Percentiles rank a stretch among this genome's conserved stretches.
phyloP scores from a whole-genome alignment of 2,113 vertebrate genomes.

The Elanus axillaris region DNA sequence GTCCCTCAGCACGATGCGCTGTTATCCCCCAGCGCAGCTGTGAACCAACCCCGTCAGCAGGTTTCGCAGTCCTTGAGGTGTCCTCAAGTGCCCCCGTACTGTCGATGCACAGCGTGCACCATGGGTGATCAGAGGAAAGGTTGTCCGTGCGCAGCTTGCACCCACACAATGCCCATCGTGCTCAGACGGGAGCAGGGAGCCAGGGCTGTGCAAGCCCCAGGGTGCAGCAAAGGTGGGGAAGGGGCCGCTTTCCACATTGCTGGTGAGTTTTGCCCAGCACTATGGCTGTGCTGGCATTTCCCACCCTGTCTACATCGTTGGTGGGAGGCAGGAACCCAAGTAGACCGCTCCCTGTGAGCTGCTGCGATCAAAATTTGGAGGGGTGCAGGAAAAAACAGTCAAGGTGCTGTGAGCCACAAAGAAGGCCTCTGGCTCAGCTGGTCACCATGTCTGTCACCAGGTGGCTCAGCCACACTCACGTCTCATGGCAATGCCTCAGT shows the following conservation, averaged over 20 bases:
- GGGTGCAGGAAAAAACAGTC: neutral
- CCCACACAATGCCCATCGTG: neutral
- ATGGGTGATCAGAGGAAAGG: neutral
- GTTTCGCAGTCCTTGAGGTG: slow-evolving; percentile 38
- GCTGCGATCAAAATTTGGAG: neutral
- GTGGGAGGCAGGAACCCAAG: neutral
- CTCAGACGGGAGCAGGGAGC: neutral
- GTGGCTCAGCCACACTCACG: neutral
- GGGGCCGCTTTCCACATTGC: neutral
- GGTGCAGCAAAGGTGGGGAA: neutral
- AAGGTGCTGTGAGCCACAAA: neutral
- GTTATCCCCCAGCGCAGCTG: neutral
- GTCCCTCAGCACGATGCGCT: fast-evolving
- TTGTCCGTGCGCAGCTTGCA: neutral
- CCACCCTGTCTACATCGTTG: neutral
- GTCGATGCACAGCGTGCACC: neutral
- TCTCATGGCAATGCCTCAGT: neutral
- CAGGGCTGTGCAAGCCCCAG: neutral
- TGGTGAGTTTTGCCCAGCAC: neutral
- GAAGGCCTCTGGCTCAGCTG: neutral
- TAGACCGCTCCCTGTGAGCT: neutral
- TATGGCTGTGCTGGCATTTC: neutral
- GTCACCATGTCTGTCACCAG: neutral
- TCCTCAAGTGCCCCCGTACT: neutral
- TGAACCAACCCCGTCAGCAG: neutral